Conservation (phyloP, 2,113 vertebrate genomes). For the Cathartes aura region DNA sequence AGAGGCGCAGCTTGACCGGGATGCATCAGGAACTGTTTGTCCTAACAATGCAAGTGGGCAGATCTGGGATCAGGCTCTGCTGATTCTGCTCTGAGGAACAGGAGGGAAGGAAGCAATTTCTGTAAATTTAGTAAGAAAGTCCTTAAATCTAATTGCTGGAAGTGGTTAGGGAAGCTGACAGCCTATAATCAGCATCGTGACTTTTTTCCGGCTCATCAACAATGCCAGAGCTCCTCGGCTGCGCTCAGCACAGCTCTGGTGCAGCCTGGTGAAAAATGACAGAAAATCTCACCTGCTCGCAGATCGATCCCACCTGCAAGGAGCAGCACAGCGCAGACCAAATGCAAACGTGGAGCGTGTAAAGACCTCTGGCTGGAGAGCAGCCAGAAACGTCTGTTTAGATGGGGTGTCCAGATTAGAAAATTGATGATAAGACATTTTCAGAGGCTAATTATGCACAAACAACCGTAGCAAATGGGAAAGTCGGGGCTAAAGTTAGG, state of each 20-base stretch:
- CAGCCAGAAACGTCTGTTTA: background rate
- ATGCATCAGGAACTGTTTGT: background rate
- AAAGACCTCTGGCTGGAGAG: background rate
- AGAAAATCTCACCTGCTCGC: background rate
- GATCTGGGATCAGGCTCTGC: background rate
- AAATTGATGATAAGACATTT: background rate
- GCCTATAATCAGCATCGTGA: constrained; percentile 8
- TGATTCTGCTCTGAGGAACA: background rate
- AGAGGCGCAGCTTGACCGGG: rapidly evolving
- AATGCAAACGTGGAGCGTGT: rapidly evolving
- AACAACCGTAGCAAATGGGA: background rate
- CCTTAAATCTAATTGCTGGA: constrained; percentile 64
- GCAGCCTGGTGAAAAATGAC: background rate
- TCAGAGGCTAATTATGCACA: background rate
- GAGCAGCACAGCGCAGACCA: background rate
- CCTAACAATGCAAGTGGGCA: background rate
- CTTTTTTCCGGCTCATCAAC: constrained; percentile 7
- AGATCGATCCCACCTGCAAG: background rate
- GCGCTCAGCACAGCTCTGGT: background rate
- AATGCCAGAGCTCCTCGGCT: background rate
- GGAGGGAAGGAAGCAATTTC: constrained; percentile 62
- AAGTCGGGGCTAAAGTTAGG: background rate
- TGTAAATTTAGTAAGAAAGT: constrained; percentile 61
- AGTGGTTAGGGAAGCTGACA: constrained; percentile 42
- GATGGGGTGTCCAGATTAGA: background rate